Evolutionary conservation across 2,113 vertebrate species (phyloP).

Genomic region (Trichechus manatus): DNA sequence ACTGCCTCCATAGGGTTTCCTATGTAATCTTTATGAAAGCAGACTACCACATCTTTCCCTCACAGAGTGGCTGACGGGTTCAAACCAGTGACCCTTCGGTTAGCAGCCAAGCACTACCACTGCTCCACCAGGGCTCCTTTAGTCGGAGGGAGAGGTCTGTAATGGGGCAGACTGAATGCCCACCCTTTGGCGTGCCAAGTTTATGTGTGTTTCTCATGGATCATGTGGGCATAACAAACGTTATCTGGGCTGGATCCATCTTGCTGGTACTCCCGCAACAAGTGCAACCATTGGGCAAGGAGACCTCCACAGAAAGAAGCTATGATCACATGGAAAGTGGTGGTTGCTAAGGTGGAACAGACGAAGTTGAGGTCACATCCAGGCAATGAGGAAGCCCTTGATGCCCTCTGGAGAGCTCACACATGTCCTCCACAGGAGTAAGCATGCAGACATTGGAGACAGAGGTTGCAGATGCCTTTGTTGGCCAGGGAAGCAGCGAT

Average conservation of each 20-base stretch:
- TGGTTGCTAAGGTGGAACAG: neutral
- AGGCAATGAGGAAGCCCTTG: no score
- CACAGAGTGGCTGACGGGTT: neutral
- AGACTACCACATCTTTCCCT: neutral
- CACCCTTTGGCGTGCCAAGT: neutral
- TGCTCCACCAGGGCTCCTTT: neutral
- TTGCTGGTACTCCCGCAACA: no score
- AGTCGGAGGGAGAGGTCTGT: neutral
- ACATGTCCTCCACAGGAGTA: neutral
- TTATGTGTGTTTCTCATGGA: accelerated
- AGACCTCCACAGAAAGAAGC: neutral
- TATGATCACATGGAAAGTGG: accelerated
- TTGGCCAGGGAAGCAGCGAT: neutral
- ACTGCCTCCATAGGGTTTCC: neutral
- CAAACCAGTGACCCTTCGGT: neutral
- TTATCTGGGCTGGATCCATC: no score
- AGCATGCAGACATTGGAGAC: accelerated
- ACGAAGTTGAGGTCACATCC: accelerated
- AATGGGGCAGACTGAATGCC: accelerated
- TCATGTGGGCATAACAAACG: neutral
- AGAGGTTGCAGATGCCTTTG: accelerated
- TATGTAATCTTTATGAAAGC: neutral
- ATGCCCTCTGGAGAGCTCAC: neutral
- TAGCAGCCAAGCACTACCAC: neutral
- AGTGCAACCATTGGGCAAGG: no score